A percentile compares a stretch with the other conserved stretches of the same genome.
phyloP scores from a whole-genome alignment of 2,888 invertebrate species.

The Branchellion lobata region DNA sequence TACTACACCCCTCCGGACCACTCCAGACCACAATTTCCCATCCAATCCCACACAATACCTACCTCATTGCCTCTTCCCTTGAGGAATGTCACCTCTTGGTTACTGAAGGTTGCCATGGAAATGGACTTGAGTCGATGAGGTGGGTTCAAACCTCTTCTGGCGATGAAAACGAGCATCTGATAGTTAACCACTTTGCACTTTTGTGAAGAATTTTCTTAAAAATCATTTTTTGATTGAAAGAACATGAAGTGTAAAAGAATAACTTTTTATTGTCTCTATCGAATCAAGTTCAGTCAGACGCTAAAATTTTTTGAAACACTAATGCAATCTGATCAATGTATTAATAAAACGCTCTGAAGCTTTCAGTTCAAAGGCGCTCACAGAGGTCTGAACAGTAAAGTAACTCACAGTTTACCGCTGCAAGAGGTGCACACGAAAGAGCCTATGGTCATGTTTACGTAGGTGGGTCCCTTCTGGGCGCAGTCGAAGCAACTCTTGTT shows the following conservation, averaged over 20 bases:
- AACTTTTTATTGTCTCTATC: too few species aligned
- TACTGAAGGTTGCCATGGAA: conserved; percentile 94
- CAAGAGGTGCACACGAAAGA: conserved; percentile 97
- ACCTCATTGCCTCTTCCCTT: conserved; percentile 85
- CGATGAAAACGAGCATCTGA: conserved; percentile 47
- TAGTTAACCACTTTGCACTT: too few species aligned
- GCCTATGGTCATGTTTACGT: conserved; percentile 95
- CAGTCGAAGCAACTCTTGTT: conserved; percentile 98
- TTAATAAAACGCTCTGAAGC: too few species aligned
- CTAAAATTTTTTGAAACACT: too few species aligned
- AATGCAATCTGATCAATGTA: too few species aligned
- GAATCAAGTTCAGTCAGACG: too few species aligned
- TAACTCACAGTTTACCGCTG: conserved; percentile 96
- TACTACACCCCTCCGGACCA: too few species aligned
- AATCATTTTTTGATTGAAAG: neutral
- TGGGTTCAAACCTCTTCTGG: conserved; percentile 91
- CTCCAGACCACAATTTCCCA: too few species aligned
- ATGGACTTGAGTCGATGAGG: conserved; percentile 98
- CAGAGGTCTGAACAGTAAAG: too few species aligned
- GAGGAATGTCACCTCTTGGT: conserved; percentile 89
- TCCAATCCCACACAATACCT: conserved; percentile 48
- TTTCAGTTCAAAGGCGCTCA: too few species aligned
- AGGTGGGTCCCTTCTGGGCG: conserved; percentile 94
- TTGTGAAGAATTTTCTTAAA: neutral
- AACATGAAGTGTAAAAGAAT: conserved; percentile 53